These are phyloP conservation scores for Cichlasoma orientale DNA, from an alignment of 2,797 vertebrate genomes.

Conservation along the genomic window DNA sequence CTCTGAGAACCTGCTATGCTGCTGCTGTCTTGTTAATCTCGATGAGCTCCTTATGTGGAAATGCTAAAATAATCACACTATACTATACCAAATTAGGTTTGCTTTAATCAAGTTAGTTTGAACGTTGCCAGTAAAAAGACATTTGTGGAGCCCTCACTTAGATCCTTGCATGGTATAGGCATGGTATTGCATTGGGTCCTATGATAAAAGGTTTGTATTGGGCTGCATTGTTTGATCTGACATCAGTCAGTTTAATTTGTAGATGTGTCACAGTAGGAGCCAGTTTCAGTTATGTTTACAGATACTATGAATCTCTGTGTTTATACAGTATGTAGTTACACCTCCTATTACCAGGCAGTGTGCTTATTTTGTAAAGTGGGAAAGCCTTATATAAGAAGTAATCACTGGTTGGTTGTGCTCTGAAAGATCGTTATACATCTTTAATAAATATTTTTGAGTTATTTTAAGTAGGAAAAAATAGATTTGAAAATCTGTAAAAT, in stretches of 20 bases:
- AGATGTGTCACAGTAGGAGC: background rate
- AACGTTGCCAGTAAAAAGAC: background rate
- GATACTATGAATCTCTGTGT: background rate
- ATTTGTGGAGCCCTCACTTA: background rate
- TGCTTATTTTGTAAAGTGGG: background rate
- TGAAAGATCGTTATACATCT: background rate
- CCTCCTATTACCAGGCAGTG: background rate
- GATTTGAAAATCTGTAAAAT: too few species aligned
- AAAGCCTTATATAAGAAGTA: background rate
- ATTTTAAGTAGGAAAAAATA: background rate
- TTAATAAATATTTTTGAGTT: background rate
- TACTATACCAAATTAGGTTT: background rate
- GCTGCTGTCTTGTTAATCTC: background rate
- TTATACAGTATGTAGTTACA: slow-evolving; percentile 10
- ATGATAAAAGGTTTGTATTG: background rate
- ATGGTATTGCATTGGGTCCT: background rate
- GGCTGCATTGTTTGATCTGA: background rate
- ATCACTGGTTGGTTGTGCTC: background rate
- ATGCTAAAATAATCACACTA: slow-evolving; percentile 4
- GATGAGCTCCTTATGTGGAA: slow-evolving; percentile 1
- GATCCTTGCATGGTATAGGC: background rate
- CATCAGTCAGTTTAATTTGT: background rate
- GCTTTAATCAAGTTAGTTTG: background rate
- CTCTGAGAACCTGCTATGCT: background rate
- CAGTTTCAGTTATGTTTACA: background rate